These are phyloP conservation scores for Hemaris fuciformis DNA, from an alignment of 2,888 invertebrate genomes.

Conservation along the genomic window DNA sequence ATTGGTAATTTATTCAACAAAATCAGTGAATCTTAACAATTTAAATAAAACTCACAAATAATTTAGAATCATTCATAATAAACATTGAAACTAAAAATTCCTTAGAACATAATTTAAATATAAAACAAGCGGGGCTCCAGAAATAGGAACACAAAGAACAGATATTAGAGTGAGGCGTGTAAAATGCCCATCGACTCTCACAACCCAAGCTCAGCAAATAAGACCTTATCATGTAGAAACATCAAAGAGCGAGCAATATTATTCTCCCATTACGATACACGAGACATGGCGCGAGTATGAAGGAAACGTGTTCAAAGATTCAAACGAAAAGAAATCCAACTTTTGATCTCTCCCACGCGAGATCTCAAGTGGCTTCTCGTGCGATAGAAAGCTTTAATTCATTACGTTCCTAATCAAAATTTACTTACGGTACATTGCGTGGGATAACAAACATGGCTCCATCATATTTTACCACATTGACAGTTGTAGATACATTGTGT, in stretches of 20 bases:
- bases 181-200: neutral
- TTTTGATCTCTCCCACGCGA: constrained; percentile 28
- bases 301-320: neutral
- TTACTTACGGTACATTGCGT: constrained; percentile 38
- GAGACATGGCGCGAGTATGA: neutral
- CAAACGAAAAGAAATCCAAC: constrained; percentile 16
- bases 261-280: neutral
- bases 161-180: neutral
- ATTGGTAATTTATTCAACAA: too few relatives aligned
- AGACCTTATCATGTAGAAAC: neutral
- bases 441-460: constrained; percentile 25
- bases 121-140: neutral
- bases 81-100: neutral
- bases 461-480: constrained; percentile 9
- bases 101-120: neutral
- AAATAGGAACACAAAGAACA: neutral
- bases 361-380: constrained; percentile 17
- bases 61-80: too few relatives aligned
- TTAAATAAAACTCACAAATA: too few relatives aligned
- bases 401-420: constrained; percentile 41
- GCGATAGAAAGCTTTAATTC: constrained; percentile 37
- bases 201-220: neutral
- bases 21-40: too few relatives aligned
- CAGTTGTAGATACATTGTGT: neutral
- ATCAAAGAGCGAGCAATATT: constrained; percentile 6